phyloP scores from a whole-genome alignment of 2,113 vertebrate species.

The Rhinolophus ferrumequinum region DNA sequence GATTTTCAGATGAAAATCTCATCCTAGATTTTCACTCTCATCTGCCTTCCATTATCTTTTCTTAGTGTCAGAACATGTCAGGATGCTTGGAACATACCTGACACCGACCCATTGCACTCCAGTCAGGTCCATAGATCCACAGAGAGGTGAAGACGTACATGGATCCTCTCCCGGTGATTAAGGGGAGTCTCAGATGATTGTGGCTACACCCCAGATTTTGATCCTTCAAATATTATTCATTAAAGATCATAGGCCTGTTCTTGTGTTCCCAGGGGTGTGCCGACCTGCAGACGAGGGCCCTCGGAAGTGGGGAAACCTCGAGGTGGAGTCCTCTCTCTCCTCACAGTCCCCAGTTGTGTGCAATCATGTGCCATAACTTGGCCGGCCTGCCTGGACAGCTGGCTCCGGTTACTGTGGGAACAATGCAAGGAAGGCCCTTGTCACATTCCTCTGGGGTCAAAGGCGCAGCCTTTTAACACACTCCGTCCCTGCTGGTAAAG shows the following conservation, averaged over 20 bases:
- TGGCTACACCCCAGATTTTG: background rate
- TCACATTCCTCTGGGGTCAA: slow-evolving; percentile 70
- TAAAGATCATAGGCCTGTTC: background rate
- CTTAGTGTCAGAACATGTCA: background rate
- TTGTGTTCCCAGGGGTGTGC: background rate
- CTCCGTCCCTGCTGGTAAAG: slow-evolving; percentile 23
- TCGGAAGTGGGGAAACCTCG: background rate
- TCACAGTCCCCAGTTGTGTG: background rate
- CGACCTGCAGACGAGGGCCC: background rate
- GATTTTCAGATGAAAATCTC: background rate
- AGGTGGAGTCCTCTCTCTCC: no score
- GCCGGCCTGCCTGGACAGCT: slow-evolving; percentile 46
- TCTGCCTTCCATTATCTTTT: background rate
- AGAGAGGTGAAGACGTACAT: background rate
- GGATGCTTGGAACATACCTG: background rate
- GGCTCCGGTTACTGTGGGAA: slow-evolving; percentile 74
- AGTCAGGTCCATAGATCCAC: background rate
- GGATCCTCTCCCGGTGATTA: background rate
- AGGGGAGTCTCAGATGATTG: background rate
- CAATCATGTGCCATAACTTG: background rate
- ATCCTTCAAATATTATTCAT: background rate
- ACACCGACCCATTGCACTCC: no score
- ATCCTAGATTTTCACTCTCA: background rate
- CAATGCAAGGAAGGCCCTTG: slow-evolving; percentile 68
- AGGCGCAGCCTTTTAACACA: slow-evolving; percentile 37